Base-by-base conservation (phyloP, 2,797 vertebrate genomes). In the Euthynnus affinis region DNA sequence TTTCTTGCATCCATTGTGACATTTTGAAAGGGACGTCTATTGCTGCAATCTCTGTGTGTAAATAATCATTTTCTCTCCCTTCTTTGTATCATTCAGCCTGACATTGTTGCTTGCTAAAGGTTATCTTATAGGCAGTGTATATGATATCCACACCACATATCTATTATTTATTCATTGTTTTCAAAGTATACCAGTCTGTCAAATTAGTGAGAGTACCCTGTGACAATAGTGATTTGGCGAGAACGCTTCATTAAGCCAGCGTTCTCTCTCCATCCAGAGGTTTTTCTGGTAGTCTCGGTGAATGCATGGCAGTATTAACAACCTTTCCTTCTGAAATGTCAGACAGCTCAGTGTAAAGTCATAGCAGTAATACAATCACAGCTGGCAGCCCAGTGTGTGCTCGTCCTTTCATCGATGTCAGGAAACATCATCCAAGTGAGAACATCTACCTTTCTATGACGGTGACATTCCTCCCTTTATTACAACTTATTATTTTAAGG, bases 241-340 rank as follows among this genome's bases (percentile, higher is more conserved):
- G 42, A 73, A 69, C 66, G 74, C 53, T 34, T 62, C 40, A 74
- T 77, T 49, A 76, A 83, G 71, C 40, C 62, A 0, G 56, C 1
- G 59, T 79, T 17, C 56, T 14, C 18, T 73, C 25, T 73, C 60
- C 77, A 49, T 71, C 42, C 71, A 52, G 57, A 17, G 76, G 52
- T 71, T 76, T 46, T 64, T 18, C 27, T 15, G 25, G 60, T 82
- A 20, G 58, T 85, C 69, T 84, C 68, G 12, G 49, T 18, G 58
- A 76, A 75, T 79, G 44, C 40, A 3, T 22, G 29, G 18, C 48
- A 56, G 70, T 64, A 81, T 87, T 87, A 82, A 86, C 76, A 88
- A 76, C 78, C 76, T 88, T 86, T 90, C 71, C 70, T n/a, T 79
- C 12, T 62, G 73, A 92, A 93, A 91, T 91, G 91, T 93, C 91